Percentiles rank a stretch among this genome's conserved stretches.
Evolutionary conservation across 2,888 invertebrate genomes (phyloP).

Genomic region (Oegoconia quadripuncta): DNA sequence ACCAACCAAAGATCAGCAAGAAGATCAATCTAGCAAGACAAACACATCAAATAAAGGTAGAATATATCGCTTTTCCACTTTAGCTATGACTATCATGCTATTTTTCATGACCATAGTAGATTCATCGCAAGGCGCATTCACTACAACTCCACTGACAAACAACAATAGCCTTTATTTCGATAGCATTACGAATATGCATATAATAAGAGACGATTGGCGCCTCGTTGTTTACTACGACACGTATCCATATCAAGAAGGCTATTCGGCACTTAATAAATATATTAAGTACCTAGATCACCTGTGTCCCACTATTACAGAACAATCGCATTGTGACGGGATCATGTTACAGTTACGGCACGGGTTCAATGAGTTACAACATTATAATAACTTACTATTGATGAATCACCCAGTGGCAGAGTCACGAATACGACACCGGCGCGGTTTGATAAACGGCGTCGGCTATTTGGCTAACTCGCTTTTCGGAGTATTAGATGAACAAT

Average conservation of each 20-base stretch:
- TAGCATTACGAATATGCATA: slow-evolving; percentile 14
- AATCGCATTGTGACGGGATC: too few relatives aligned
- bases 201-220: slow-evolving; percentile 18
- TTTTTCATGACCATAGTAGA: not conserved
- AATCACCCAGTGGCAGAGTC: too few relatives aligned
- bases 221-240: slow-evolving; percentile 18
- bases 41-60: not conserved
- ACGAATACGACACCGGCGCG: slow-evolving; percentile 6
- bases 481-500: slow-evolving; percentile 15
- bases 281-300: too few relatives aligned
- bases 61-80: not conserved
- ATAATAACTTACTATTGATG: not conserved
- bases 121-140: slow-evolving; percentile 1
- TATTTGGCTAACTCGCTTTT: slow-evolving; percentile 15
- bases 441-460: slow-evolving; percentile 17
- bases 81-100: not conserved
- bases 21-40: too few relatives aligned
- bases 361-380: not conserved
- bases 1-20: not conserved
- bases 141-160: slow-evolving; percentile 8
- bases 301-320: too few relatives aligned
- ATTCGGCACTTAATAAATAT: too few relatives aligned
- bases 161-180: slow-evolving; percentile 17
- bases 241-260: too few relatives aligned
- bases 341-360: too few relatives aligned